Percentiles rank a stretch among this genome's conserved stretches.
Conservation (phyloP, 23 tunicate species). For the Halocynthia aurantium region DNA sequence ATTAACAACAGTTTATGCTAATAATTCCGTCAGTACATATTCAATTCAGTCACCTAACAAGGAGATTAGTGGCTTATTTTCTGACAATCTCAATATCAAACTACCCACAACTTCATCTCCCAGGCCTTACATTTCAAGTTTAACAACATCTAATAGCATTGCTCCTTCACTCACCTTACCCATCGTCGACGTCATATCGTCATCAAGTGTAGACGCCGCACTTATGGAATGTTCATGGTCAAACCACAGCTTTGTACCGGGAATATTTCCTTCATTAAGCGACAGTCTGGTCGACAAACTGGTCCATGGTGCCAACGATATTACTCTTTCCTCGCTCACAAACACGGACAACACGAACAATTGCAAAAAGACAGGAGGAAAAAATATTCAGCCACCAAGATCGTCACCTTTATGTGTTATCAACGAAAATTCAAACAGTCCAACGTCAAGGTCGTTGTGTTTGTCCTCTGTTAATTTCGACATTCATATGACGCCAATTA, state of each 20-base stretch:
- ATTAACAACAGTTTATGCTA: too few relatives aligned
- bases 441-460: neutral
- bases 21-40: too few relatives aligned
- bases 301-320: neutral
- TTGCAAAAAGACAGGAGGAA: neutral
- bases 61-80: too few relatives aligned
- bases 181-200: neutral
- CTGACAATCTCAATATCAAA: too few relatives aligned
- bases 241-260: neutral
- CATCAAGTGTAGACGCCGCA: neutral
- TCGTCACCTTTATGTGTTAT: neutral
- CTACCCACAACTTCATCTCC: too few relatives aligned
- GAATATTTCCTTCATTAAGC: neutral
- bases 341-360: neutral
- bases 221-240: constrained; percentile 1
- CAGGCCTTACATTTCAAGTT: too few relatives aligned
- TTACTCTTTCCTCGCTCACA: neutral
- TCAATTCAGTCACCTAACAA: too few relatives aligned
- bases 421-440: constrained; percentile 5
- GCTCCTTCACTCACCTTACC: neutral
- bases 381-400: too few relatives aligned
- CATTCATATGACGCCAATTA: constrained; percentile 22
- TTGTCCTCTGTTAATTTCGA: constrained; percentile 36
- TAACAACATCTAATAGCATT: neutral
- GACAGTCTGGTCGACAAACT: constrained; percentile 1